Conservation (phyloP, 2,797 vertebrate species). For the Euthynnus affinis region DNA sequence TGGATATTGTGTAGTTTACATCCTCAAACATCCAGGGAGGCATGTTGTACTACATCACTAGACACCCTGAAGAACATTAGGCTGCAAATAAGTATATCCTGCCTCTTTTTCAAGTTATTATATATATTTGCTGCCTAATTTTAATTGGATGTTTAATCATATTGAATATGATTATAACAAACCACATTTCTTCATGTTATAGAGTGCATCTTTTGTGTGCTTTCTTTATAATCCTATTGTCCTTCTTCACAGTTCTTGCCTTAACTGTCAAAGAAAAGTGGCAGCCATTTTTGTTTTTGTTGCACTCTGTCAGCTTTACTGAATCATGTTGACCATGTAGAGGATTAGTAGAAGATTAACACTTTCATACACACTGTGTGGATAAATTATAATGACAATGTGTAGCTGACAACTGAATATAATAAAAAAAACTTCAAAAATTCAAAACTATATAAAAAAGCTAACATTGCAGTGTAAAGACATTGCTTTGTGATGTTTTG, state of each 20-base stretch:
- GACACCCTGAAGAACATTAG: background rate
- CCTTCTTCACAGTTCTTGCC: background rate
- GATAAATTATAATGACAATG: background rate
- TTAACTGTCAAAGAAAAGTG: slow-evolving; percentile 8
- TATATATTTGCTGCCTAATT: background rate
- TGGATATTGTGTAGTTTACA: background rate
- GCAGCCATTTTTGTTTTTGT: background rate
- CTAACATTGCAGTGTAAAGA: background rate
- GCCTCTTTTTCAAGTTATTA: background rate
- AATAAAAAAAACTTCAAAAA: background rate
- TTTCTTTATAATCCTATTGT: background rate
- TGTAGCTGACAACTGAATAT: background rate
- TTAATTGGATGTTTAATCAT: background rate
- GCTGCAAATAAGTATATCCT: no score
- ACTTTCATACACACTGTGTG: background rate
- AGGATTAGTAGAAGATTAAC: background rate
- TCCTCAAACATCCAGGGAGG: background rate
- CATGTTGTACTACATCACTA: no score
- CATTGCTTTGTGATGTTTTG: slow-evolving; percentile 2
- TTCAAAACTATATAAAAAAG: background rate
- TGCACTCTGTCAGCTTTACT: background rate
- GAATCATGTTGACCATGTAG: background rate
- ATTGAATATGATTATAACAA: background rate
- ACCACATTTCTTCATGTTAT: background rate
- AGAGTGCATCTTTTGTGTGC: no score